A percentile compares a stretch with the other conserved stretches of the same genome.
These are phyloP conservation scores for Camponotus pennsylvanicus DNA, from an alignment of 1,140 invertebrate genomes.

Conservation along the genomic window DNA sequence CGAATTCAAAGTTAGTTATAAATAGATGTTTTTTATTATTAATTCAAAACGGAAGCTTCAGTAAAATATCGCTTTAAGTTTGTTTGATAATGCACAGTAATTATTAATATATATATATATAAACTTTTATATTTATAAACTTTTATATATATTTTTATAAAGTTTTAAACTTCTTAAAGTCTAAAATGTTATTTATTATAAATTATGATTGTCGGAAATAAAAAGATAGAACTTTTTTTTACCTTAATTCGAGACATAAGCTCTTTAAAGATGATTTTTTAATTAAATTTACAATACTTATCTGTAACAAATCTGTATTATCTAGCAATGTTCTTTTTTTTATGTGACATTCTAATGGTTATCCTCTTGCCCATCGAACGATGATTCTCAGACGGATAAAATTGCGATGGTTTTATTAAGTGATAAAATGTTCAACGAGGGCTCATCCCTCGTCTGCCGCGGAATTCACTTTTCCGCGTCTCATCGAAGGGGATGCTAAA, in stretches of 20 bases:
- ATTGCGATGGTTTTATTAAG: conserved; percentile 17
- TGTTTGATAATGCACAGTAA: not conserved
- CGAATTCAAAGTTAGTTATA: not conserved
- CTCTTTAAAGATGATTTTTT: not conserved
- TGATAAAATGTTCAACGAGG: conserved; percentile 38
- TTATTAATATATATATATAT: not conserved
- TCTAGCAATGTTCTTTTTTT: not conserved
- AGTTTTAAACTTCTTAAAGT: conserved; percentile 4
- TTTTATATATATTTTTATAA: not conserved
- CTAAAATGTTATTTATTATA: not conserved
- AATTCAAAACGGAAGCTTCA: not conserved
- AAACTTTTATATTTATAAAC: not conserved
- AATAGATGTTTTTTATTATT: not conserved
- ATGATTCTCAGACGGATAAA: conserved; percentile 1
- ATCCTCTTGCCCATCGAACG: not conserved
- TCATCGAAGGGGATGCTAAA: conserved; percentile 23
- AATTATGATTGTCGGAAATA: not conserved
- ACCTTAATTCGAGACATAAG: not conserved
- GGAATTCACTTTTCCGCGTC: conserved; percentile 36
- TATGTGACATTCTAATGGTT: not conserved
- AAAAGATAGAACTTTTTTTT: not conserved
- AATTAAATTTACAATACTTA: not conserved
- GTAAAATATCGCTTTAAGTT: not conserved
- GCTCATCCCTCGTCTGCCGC: not conserved
- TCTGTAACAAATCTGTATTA: not conserved